Evolutionary conservation across 2,113 vertebrate species (phyloP).

Genomic region (Bubo bubo): DNA sequence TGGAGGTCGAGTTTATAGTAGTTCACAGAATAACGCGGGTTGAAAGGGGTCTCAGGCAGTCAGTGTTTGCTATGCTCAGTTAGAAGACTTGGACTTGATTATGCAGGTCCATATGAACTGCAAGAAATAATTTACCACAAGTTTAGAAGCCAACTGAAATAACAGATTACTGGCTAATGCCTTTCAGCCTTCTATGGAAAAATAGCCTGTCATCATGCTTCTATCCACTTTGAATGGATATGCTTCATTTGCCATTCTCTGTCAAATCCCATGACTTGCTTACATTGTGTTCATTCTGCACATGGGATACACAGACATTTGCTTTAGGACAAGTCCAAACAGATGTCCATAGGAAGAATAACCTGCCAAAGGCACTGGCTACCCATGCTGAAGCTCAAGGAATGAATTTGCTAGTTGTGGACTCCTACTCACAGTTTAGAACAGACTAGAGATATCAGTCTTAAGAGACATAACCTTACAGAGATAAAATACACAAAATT

Average conservation of each 20-base stretch:
- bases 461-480: neutral
- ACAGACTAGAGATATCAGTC: neutral
- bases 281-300: neutral
- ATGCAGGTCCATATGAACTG: neutral
- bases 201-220: neutral
- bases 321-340: neutral
- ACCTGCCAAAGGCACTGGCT: neutral
- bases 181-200: neutral
- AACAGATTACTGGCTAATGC: neutral
- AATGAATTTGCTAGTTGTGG: neutral
- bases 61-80: fast-evolving
- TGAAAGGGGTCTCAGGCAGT: neutral
- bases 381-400: neutral
- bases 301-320: neutral
- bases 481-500: neutral
- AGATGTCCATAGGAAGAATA: neutral
- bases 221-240: neutral
- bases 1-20: neutral
- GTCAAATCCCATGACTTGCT: neutral
- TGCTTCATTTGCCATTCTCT: neutral
- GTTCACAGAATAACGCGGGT: neutral
- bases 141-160: neutral
- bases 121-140: neutral
- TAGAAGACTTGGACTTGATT: neutral
- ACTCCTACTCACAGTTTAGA: neutral